These are phyloP conservation scores for Ptychochromis oligacanthus DNA, from an alignment of 2,113 vertebrate genomes.

Conservation along the genomic window DNA sequence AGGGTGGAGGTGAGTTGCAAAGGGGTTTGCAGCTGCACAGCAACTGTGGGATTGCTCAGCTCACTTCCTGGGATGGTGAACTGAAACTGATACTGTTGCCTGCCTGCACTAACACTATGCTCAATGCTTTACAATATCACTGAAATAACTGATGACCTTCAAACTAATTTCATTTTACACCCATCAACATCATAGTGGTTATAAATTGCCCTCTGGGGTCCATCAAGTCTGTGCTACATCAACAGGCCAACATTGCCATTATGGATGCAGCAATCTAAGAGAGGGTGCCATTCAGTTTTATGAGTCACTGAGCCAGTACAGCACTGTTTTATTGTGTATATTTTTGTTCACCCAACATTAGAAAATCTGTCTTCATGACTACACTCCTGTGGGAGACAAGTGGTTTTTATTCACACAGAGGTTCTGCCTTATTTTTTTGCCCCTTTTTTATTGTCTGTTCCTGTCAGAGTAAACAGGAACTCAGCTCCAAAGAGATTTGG, in stretches of 20 bases:
- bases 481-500: too few species aligned
- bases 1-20: too few species aligned
- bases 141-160: background rate
- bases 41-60: too few species aligned
- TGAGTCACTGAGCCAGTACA: background rate
- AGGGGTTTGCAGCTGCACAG: too few species aligned
- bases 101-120: too few species aligned
- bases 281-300: background rate
- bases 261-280: background rate
- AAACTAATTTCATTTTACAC: slow-evolving; percentile 5
- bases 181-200: background rate
- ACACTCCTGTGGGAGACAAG: background rate
- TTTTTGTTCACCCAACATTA: background rate
- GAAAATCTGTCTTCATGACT: background rate
- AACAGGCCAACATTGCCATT: background rate
- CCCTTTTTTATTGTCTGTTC: background rate
- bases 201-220: background rate
- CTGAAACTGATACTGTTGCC: too few species aligned
- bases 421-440: background rate
- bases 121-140: background rate
- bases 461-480: background rate
- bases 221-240: background rate
- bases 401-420: background rate
- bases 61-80: too few species aligned
- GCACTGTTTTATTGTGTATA: background rate